Evolutionary conservation across 2,888 invertebrate genomes (phyloP).

Genomic region (Timandra comae): DNA sequence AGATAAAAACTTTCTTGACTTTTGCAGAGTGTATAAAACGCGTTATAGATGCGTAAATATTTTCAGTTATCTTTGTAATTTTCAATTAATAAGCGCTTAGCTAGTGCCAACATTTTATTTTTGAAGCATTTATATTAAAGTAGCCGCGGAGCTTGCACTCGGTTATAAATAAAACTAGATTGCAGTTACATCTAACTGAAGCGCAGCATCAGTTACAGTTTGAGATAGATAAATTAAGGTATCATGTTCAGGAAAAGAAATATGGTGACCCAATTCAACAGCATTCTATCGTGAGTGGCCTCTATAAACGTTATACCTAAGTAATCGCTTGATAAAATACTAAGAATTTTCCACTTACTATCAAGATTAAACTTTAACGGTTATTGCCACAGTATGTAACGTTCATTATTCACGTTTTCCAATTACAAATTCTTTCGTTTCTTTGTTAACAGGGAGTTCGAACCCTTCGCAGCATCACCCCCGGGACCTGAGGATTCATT

Average conservation of each 20-base stretch:
- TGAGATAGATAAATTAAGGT: slow-evolving; percentile 12
- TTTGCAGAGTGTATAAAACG: slow-evolving; percentile 44
- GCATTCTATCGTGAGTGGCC: slow-evolving; percentile 51
- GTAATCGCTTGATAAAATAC: too few relatives aligned
- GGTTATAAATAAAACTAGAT: slow-evolving; percentile 31
- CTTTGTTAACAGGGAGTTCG: slow-evolving; percentile 58
- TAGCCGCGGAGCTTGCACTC: slow-evolving; percentile 13
- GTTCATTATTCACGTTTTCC: too few relatives aligned
- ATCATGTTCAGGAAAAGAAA: slow-evolving; percentile 59
- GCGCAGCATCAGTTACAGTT: slow-evolving; percentile 11
- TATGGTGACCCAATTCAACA: slow-evolving; percentile 52
- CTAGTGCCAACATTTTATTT: slow-evolving; percentile 25
- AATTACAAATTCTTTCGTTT: too few relatives aligned
- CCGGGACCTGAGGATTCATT: slow-evolving; percentile 86
- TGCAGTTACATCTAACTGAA: slow-evolving; percentile 21
- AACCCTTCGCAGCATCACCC: slow-evolving; percentile 77
- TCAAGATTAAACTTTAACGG: too few relatives aligned
- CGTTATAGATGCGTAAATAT: slow-evolving; percentile 22
- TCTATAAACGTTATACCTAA: too few relatives aligned
- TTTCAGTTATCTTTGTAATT: slow-evolving; percentile 33
- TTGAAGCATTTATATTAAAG: slow-evolving; percentile 12
- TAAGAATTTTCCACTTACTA: slow-evolving; percentile 8
- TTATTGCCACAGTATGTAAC: too few relatives aligned
- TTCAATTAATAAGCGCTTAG: slow-evolving; percentile 14
- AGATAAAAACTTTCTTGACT: slow-evolving; percentile 35